Conservation (phyloP, 2,888 invertebrate species). For the Limnephilus auricula region DNA sequence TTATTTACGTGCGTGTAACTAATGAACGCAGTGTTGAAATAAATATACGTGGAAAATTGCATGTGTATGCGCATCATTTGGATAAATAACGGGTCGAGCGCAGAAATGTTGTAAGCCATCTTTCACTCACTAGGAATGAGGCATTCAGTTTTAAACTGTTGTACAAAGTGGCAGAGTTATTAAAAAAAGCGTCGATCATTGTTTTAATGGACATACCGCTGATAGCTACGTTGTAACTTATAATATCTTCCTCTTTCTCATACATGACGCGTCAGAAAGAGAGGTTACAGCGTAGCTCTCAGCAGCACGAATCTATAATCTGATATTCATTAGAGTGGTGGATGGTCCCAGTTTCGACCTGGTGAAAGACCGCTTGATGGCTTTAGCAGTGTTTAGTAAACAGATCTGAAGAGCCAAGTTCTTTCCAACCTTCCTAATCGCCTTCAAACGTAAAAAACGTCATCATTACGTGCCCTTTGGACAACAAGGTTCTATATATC, state of each 20-base stretch:
- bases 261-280: background rate
- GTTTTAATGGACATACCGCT: background rate
- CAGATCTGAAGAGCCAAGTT: background rate
- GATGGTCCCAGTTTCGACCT: background rate
- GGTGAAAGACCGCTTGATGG: background rate
- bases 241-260: background rate
- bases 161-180: background rate
- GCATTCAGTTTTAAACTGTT: background rate
- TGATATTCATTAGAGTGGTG: background rate
- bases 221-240: background rate
- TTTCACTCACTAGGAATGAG: background rate
- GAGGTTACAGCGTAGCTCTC: background rate
- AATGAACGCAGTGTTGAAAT: constrained; percentile 39
- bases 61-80: constrained; percentile 6
- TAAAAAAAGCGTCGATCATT: background rate
- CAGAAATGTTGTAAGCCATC: background rate
- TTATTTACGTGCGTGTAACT: constrained; percentile 43
- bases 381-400: background rate
- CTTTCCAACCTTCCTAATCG: background rate
- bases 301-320: background rate
- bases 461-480: no score
- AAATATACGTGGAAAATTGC: constrained; percentile 10
- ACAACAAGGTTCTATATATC: no score
- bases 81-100: constrained; percentile 7
- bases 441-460: background rate